Base-by-base conservation (phyloP, 2,888 invertebrate species). In the Meandrusa payeni region DNA sequence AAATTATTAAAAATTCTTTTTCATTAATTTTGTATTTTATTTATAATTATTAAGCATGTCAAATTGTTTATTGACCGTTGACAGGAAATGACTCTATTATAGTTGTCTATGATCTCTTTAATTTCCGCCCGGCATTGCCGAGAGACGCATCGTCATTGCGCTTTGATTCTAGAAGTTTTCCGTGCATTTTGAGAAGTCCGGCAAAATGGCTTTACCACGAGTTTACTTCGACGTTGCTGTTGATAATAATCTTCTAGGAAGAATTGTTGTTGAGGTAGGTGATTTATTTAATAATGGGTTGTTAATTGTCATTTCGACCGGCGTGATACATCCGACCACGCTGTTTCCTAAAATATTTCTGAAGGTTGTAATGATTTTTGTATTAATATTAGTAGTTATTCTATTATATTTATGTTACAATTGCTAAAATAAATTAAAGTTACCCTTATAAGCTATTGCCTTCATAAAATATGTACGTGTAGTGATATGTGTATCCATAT, bases 151-250 rank as follows among this genome's bases (percentile, higher is more conserved):
- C 76, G 85, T 85, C 83, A 79, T 83, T 82, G 79, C 74, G 74
- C 76, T 69, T 64, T 68, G 47, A 46, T 53, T 64, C 52, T 53
- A 56, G 60, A 55, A 50, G 55, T 59, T 47, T 58, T 63, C 64
- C 59, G 62, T 56, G 55, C 64, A 59, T 57, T 56, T 61, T 61
- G 54, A 55, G 42, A 50, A 62, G 55, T 46, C 58, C 60, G 61
- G 54, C 64, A 73, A 61, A 58, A 95, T 95, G 95, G 90, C 91
- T 88, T 90, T 94, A 65, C 95, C 96, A 74, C 91, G 91, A 82
- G 97, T 97, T 62, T 98, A 89, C 87, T 95, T 98, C 68, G 97
- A 98, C 79, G 94, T 98, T 89, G 85, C 92, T 60, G 95, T 95
- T 59, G 96, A 96, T 79, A 92, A 91, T 47, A 80, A 91, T 59